Conservation (phyloP, 2,797 vertebrate species). For the Emydoidea blandingii region DNA sequence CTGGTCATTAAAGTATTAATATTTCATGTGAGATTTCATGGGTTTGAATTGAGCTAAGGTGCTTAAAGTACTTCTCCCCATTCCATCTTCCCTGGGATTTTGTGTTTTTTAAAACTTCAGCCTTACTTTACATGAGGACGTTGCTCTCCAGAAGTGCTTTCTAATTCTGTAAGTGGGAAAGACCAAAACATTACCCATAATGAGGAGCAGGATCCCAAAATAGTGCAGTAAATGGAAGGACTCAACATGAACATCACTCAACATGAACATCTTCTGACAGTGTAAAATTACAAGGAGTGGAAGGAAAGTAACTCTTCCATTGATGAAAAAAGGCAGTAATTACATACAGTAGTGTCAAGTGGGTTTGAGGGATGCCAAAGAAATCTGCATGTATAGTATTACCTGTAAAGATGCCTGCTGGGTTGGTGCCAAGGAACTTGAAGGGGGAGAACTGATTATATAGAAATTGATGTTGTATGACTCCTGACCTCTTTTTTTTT, state of each 20-base stretch:
- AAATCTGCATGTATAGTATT: slow-evolving; percentile 49
- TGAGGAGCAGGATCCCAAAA: slow-evolving; percentile 24
- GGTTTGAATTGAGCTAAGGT: slow-evolving; percentile 72
- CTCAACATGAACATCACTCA: slow-evolving; percentile 1
- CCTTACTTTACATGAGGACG: slow-evolving; percentile 15
- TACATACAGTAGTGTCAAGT: not conserved
- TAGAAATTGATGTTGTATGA: slow-evolving; percentile 63
- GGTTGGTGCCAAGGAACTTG: slow-evolving; percentile 50
- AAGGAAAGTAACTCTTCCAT: slow-evolving; percentile 38
- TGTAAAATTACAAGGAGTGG: slow-evolving; percentile 38
- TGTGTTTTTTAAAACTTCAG: slow-evolving; percentile 48
- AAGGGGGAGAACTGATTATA: slow-evolving; percentile 58
- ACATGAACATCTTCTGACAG: slow-evolving; percentile 13
- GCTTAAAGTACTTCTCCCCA: slow-evolving; percentile 49
- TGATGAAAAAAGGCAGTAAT: slow-evolving; percentile 48
- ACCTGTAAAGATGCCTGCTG: slow-evolving; percentile 25
- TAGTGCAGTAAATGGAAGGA: slow-evolving; percentile 23
- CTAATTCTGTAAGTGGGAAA: slow-evolving; percentile 45
- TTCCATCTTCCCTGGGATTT: slow-evolving; percentile 61
- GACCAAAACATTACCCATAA: slow-evolving; percentile 16
- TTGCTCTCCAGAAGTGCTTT: not conserved
- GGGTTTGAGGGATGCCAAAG: slow-evolving; percentile 21
- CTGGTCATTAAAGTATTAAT: slow-evolving; percentile 81
- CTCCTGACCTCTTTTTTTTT: slow-evolving; percentile 54
- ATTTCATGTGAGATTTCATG: slow-evolving; percentile 77